Conservation (phyloP, 1,140 invertebrate species). For the Drosophila lacteicornis region DNA sequence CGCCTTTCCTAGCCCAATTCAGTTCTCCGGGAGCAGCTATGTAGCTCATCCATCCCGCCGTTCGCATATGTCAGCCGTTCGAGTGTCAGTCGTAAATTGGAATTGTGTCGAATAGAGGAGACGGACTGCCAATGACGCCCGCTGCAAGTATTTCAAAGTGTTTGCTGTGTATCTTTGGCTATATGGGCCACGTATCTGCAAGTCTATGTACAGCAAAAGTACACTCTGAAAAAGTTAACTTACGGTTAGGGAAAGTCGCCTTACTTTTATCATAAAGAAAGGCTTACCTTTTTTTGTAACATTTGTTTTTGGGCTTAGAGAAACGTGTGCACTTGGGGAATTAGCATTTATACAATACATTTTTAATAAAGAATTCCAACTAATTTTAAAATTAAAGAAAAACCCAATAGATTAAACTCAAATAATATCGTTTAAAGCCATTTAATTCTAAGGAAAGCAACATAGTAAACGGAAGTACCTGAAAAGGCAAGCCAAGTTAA, state of each 20-base stretch:
- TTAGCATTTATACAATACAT: no score
- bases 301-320: neutral
- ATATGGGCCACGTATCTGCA: conserved; percentile 41
- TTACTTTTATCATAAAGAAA: neutral
- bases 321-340: neutral
- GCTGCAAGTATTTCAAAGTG: conserved; percentile 39
- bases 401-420: neutral
- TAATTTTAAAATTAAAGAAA: neutral
- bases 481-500: no score
- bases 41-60: conserved; percentile 28
- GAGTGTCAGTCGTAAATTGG: conserved; percentile 46
- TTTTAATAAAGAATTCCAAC: no score
- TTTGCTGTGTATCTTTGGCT: conserved; percentile 27
- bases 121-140: conserved; percentile 23
- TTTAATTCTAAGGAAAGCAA: no score
- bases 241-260: neutral
- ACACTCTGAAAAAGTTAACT: neutral
- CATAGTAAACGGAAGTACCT: no score
- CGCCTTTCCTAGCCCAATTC: conserved; percentile 32
- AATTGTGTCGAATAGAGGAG: conserved; percentile 44
- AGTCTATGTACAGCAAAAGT: conserved; percentile 7
- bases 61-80: conserved; percentile 34
- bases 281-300: neutral
- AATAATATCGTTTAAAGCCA: neutral
- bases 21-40: conserved; percentile 39